Conservation (phyloP, 2,888 invertebrate genomes). For the Torymus aiolomorphi region DNA sequence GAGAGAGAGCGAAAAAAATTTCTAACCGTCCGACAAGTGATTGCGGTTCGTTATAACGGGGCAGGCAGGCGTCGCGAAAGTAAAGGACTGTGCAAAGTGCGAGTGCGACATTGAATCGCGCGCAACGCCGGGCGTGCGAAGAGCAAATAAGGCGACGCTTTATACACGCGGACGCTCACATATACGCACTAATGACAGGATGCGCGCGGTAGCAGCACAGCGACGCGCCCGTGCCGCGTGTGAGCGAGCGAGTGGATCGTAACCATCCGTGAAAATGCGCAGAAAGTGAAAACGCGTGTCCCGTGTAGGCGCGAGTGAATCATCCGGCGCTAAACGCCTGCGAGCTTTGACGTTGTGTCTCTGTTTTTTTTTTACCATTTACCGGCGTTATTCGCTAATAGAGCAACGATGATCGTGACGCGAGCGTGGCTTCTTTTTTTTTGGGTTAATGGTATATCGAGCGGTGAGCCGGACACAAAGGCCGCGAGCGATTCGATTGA, state of each 20-base stretch:
- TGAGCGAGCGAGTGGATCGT: constrained; percentile 14
- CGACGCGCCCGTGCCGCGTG: not conserved
- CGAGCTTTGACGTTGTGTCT: not conserved
- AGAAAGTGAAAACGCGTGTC: constrained; percentile 41
- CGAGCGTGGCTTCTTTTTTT: too few species aligned
- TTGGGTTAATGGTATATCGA: too few species aligned
- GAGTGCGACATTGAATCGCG: constrained; percentile 38
- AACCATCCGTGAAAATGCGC: constrained; percentile 49
- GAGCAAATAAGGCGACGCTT: constrained; percentile 36
- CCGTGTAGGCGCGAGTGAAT: not conserved
- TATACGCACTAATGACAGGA: constrained; percentile 48
- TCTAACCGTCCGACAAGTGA: not conserved
- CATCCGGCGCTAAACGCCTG: not conserved
- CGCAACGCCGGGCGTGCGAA: not conserved
- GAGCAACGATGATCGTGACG: too few species aligned
- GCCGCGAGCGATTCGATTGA: too few species aligned
- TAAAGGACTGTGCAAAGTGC: not conserved
- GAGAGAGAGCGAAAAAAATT: too few species aligned
- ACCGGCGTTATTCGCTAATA: not conserved
- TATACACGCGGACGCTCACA: not conserved
- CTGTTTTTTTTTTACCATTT: constrained; percentile 8
- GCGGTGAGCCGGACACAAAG: too few species aligned
- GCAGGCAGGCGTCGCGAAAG: not conserved
- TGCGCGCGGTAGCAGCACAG: constrained; percentile 34
- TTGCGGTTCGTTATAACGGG: not conserved